Conservation (phyloP, 2,113 vertebrate species). For the Neofelis nebulosa region DNA sequence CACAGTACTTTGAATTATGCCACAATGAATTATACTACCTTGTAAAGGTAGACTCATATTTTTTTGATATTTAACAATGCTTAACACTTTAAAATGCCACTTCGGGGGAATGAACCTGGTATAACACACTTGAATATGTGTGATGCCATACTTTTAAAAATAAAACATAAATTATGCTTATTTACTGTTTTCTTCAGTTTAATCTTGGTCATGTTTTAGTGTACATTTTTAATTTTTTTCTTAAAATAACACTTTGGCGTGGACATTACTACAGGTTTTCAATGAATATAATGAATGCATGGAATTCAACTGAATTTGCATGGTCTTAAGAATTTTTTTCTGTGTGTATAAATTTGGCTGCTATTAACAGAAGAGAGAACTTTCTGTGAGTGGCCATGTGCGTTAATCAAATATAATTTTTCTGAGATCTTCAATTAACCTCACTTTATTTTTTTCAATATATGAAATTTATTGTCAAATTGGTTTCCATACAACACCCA, state of each 20-base stretch:
- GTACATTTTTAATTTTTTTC: constrained; percentile 83
- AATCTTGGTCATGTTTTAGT: constrained; percentile 84
- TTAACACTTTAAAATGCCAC: constrained; percentile 85
- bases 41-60: constrained; percentile 89
- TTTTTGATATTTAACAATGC: constrained; percentile 90
- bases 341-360: constrained; percentile 85
- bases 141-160: constrained; percentile 86
- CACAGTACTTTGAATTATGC: constrained; percentile 88
- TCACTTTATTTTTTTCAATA: constrained; percentile 64
- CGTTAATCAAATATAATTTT: constrained; percentile 82
- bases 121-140: constrained; percentile 83
- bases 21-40: constrained; percentile 82
- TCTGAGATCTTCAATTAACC: constrained; percentile 81
- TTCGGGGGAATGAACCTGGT: constrained; percentile 81
- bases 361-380: constrained; percentile 82
- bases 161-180: constrained; percentile 86
- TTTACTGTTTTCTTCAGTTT: constrained; percentile 82
- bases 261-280: constrained; percentile 86
- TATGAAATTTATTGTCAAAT: too few species aligned
- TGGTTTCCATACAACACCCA: too few species aligned
- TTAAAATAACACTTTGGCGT: constrained; percentile 88
- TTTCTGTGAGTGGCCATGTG: constrained; percentile 86
- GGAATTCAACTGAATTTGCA: constrained; percentile 88
- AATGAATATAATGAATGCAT: constrained; percentile 86
- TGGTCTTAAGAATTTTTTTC: constrained; percentile 86